phyloP scores from a whole-genome alignment of 2,113 vertebrate species.

The Holacanthus passer region DNA sequence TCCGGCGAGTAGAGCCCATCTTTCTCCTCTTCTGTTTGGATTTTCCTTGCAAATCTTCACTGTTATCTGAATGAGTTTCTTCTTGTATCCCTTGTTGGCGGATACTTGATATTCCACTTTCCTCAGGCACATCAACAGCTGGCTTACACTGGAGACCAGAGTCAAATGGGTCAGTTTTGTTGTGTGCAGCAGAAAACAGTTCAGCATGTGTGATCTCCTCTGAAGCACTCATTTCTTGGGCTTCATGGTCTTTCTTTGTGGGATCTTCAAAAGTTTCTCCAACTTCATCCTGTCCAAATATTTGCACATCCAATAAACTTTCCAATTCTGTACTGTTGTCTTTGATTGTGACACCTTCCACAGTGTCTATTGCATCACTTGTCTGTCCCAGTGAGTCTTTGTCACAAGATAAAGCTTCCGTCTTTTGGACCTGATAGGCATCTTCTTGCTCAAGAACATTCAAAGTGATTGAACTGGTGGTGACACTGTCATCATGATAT shows the following conservation, averaged over 20 bases:
- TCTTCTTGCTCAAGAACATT: slow-evolving; percentile 26
- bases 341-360: slow-evolving; percentile 17
- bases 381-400: not conserved
- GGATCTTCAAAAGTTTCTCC: not conserved
- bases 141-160: slow-evolving; percentile 7
- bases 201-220: not conserved
- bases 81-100: slow-evolving; percentile 10
- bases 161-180: not conserved
- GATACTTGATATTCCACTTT: slow-evolving; percentile 6
- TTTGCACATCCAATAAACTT: not conserved
- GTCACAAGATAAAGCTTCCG: not conserved
- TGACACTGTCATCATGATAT: slow-evolving; percentile 17
- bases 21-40: slow-evolving; percentile 64
- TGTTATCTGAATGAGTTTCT: not conserved
- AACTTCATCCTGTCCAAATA: slow-evolving; percentile 8
- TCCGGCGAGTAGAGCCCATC: slow-evolving; percentile 72
- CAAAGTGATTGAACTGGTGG: not conserved
- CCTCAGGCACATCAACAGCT: not conserved
- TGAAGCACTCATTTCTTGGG: slow-evolving; percentile 3
- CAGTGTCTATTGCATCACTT: slow-evolving; percentile 6
- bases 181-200: not conserved
- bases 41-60: slow-evolving; percentile 28
- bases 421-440: not conserved
- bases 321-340: not conserved
- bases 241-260: not conserved